Percentiles rank a stretch among this genome's conserved stretches.
These are phyloP conservation scores for Pterobdella sp. DNA, from an alignment of 2,888 invertebrate species.

Conservation along the genomic window DNA sequence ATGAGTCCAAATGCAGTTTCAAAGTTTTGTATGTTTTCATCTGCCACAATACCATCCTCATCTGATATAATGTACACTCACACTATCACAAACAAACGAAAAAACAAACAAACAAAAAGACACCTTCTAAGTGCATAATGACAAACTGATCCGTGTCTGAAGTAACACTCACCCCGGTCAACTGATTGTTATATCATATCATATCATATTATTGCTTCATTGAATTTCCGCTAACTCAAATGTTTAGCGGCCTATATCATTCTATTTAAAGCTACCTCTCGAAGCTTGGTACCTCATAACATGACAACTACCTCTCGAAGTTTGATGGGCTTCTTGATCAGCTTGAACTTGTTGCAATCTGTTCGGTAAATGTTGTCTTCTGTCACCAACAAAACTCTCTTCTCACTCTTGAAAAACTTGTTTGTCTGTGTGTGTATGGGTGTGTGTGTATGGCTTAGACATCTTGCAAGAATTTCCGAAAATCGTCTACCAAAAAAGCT, in stretches of 20 bases:
- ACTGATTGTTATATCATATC: constrained; percentile 39
- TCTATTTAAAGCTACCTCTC: not conserved
- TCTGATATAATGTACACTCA: no score
- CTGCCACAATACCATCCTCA: no score
- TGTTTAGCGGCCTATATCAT: not conserved
- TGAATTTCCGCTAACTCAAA: not conserved
- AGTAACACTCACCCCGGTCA: constrained; percentile 77
- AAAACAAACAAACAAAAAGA: no score
- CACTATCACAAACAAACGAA: no score
- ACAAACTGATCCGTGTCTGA: constrained; percentile 78
- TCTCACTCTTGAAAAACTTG: constrained; percentile 69
- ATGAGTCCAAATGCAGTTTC: no score
- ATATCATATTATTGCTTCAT: not conserved
- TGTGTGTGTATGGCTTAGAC: not conserved
- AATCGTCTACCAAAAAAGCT: no score
- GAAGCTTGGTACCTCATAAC: not conserved
- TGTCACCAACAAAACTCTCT: constrained; percentile 78
- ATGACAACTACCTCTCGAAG: constrained; percentile 62
- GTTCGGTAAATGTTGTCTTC: constrained; percentile 77
- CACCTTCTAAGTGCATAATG: constrained; percentile 68
- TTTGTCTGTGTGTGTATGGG: constrained; percentile 47
- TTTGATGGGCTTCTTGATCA: constrained; percentile 73
- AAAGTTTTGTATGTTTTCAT: no score
- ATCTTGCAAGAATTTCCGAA: not conserved
- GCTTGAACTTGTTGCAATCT: constrained; percentile 73